Conservation (phyloP, 2,888 invertebrate genomes). For the Geotrupes spiniger region DNA sequence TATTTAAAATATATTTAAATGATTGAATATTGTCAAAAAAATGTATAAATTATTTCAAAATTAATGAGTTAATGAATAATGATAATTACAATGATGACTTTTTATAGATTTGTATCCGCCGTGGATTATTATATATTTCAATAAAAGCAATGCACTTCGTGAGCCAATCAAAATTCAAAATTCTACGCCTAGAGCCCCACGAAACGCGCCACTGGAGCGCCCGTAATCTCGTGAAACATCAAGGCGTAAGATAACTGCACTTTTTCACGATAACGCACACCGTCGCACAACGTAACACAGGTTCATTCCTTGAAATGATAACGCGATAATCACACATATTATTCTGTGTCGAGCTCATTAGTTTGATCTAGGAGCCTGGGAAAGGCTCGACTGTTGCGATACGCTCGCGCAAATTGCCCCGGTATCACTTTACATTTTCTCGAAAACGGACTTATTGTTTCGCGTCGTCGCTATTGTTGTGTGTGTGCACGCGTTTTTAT, state of each 20-base stretch:
- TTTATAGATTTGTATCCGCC: no score
- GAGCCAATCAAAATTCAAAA: no score
- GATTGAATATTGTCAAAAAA: no score
- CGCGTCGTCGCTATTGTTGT: no score
- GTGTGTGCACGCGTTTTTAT: background rate
- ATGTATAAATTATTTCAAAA: no score
- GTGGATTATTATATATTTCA: no score
- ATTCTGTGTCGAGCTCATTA: conserved; percentile 13
- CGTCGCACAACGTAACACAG: conserved; percentile 1
- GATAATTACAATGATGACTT: no score
- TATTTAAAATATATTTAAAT: no score
- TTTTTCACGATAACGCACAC: background rate
- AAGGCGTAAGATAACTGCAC: background rate
- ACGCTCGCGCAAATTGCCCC: conserved; percentile 51
- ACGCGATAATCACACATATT: conserved; percentile 5
- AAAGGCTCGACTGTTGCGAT: conserved; percentile 22
- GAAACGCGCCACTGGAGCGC: no score
- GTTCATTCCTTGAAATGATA: conserved; percentile 15
- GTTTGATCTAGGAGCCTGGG: conserved; percentile 14
- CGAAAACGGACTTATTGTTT: conserved; percentile 1
- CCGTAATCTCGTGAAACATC: background rate
- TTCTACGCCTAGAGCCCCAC: no score
- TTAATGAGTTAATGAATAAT: no score
- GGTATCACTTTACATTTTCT: conserved; percentile 1
- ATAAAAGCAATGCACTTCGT: no score